Base-by-base conservation (phyloP, 2,797 vertebrate genomes). In the Aeoliscus strigatus region DNA sequence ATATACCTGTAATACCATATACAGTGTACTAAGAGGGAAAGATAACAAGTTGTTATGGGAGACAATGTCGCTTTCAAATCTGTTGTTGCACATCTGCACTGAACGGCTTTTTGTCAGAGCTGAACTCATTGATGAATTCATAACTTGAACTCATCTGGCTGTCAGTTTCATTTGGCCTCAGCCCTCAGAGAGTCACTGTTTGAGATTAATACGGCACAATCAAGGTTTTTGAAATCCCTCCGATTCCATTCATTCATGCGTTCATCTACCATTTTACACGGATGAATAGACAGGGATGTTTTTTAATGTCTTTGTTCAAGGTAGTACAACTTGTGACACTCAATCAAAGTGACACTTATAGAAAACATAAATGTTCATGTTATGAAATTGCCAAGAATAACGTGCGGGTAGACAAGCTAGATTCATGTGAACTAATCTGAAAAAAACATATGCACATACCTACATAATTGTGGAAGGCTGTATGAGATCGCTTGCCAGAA, bases 231-330 rank as follows among this genome's bases (percentile, higher is more conserved):
- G n/a, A 28, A 10, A 38, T 12, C 6, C 27, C 36, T 14, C 9
- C 1, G n/a, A 23, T 25, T 15, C 29, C 37, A 50, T 57, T 50
- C 46, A 17, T 27, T 32, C 26, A 24, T 60, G 31, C 14, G n/a
- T 23, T 60, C 14, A 46, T 56, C 62, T 32, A 27, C 39, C 33
- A 47, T 40, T 46, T 59, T 46, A 34, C 47, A 49, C 49, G 57
- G 57, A 41, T 66, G 35, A 62, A 27, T 30, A 38, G 33, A 54
- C 25, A 14, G 36, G 34, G 60, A 69, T 66, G 51, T 32, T 11
- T 41, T 60, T 63, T 41, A 65, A 57, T 63, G 18, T 37, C 26
- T 32, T 23, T 28, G 7, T 30, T 38, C n/a, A n/a, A n/a, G n/a
- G n/a, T n/a, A n/a, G 16, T 11, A 51, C 66, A 54, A 39, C 29